These are phyloP conservation scores for Caenorhabditis macrosperma DNA, from an alignment of 2,888 invertebrate species.

Conservation along the genomic window DNA sequence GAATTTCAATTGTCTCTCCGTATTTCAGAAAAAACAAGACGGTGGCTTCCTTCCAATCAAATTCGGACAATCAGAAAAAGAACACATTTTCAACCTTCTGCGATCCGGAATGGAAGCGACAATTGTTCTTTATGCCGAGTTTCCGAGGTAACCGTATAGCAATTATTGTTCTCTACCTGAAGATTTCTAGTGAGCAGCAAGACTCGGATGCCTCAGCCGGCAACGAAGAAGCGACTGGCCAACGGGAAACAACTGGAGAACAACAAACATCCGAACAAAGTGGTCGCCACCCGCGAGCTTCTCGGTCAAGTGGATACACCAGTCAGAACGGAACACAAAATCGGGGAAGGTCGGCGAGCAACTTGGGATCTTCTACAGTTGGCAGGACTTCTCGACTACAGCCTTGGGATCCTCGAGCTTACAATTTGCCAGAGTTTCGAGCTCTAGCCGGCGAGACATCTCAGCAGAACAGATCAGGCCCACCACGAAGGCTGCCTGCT, in stretches of 20 bases:
- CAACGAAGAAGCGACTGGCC: too few species aligned
- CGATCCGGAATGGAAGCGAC: background rate
- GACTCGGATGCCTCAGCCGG: too few species aligned
- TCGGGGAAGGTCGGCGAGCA: conserved; percentile 14
- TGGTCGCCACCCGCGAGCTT: background rate
- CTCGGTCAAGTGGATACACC: background rate
- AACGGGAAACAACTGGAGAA: too few species aligned
- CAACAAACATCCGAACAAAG: too few species aligned
- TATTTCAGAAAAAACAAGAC: background rate
- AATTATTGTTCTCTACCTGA: background rate
- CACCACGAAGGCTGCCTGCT: conserved; percentile 16
- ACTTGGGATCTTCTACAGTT: background rate
- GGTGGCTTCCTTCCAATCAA: background rate
- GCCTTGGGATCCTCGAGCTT: background rate
- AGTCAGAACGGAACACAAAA: background rate
- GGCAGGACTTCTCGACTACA: background rate
- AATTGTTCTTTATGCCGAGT: background rate
- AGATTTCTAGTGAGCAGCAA: background rate
- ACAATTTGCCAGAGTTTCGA: background rate
- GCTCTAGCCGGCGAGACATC: too few species aligned
- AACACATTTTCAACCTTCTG: background rate
- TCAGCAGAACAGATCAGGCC: conserved; percentile 1
- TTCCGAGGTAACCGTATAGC: background rate
- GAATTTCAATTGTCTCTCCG: too few species aligned
- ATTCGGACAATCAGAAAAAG: background rate